Base-by-base conservation (phyloP, 1,140 invertebrate species). In the Lucilia cuprina region DNA sequence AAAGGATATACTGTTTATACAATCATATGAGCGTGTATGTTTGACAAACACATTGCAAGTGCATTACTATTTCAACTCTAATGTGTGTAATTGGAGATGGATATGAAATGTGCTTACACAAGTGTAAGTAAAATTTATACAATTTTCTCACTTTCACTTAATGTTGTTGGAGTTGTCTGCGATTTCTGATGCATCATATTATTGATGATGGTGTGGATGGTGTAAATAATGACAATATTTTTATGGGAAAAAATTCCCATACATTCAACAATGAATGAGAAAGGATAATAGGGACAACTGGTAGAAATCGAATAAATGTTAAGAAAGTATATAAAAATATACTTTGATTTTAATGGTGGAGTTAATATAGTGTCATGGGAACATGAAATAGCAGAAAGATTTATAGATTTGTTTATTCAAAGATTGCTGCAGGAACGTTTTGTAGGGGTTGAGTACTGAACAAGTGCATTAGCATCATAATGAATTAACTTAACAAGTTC, bases 291-390 rank as follows among this genome's bases (percentile, higher is more conserved):
- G 41, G 41, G 55, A 70, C 65, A 55, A 55, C 50, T 5, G 17
- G 13, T 5, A 60, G 50, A 14, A 70, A 70, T 25, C 25, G 25
- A 25, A 25, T n/a, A 55, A 17, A 55, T 55, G 12, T 55, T 55
- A 55, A 55, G 50, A 55, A 70, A 70, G 65, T 21, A 70, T 70
- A 70, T n/a, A 70, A 70, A 55, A 55, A 55, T 55, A n/a, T 55
- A 55, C 50, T 55, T 41, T 55, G 50, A 8, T 14, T 55, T 55
- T 41, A 41, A 55, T 55, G 50, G 19, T 21, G 25, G n/a, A 70
- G 19, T 21, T 2, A 4, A 70, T 10, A 70, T 21, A 21, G 2
- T 21, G 65, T 70, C 65, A 70, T 70, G 65, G 65, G 65, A 70
- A 70, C 10, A 25, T 70, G 65, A 70, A 70, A 70, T 4, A 25